These are phyloP conservation scores for Lucinisca nassula DNA, from an alignment of 2,888 invertebrate genomes.

Conservation along the genomic window DNA sequence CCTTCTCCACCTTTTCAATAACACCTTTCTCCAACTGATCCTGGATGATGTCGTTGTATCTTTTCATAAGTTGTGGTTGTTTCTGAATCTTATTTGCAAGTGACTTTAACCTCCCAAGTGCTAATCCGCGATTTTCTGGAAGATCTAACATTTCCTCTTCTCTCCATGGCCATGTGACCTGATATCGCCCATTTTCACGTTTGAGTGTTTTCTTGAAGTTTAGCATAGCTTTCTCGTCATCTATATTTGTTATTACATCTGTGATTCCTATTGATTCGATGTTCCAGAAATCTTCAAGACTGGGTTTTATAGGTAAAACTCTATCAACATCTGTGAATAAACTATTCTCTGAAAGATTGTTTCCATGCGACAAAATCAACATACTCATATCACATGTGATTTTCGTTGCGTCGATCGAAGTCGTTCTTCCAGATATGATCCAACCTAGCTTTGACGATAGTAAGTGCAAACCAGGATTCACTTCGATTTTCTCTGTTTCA, in stretches of 20 bases:
- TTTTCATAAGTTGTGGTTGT: background rate
- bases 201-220: conserved; percentile 1
- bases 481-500: background rate
- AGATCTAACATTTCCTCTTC: background rate
- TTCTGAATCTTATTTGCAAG: background rate
- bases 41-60: background rate
- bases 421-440: conserved; percentile 3
- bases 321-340: conserved; percentile 8
- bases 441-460: conserved; percentile 11
- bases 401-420: background rate
- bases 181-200: conserved; percentile 11
- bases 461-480: conserved; percentile 9
- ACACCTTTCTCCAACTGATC: conserved; percentile 29
- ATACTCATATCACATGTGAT: background rate
- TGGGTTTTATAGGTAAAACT: background rate
- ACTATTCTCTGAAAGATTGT: background rate
- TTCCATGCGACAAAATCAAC: background rate
- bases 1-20: conserved; percentile 28
- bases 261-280: conserved; percentile 15
- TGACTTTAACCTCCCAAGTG: conserved; percentile 5
- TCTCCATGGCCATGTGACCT: conserved; percentile 18
- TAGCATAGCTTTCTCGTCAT: conserved; percentile 14
- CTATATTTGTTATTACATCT: background rate
- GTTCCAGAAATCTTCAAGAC: too few species aligned
- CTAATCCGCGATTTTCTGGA: conserved; percentile 13